phyloP scores from a whole-genome alignment of 2,797 vertebrate species.

The Scomberomorus guttatus region DNA sequence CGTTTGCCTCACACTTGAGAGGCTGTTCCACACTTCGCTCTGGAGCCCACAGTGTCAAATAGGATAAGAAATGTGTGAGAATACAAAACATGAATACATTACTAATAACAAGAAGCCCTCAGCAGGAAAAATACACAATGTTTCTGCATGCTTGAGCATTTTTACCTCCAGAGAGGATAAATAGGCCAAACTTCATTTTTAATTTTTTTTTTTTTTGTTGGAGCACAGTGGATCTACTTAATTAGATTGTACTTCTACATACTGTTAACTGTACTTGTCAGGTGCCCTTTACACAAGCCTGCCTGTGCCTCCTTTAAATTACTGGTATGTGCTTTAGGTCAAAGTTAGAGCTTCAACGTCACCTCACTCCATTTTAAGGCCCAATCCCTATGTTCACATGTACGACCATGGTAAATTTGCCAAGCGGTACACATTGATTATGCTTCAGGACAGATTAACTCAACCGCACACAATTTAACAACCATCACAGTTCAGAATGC shows the following conservation, averaged over 20 bases:
- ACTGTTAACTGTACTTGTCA: conserved; percentile 37
- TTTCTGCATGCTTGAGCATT: conserved; percentile 71
- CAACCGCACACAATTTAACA: conserved; percentile 38
- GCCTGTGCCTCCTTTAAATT: conserved; percentile 5
- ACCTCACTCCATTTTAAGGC: background rate
- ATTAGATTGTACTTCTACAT: conserved; percentile 32
- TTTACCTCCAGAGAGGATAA: conserved; percentile 75
- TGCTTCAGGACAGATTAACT: conserved; percentile 48
- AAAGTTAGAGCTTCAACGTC: conserved; percentile 15
- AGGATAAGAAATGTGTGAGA: conserved; percentile 72
- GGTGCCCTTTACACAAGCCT: conserved; percentile 21
- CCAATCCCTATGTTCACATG: background rate
- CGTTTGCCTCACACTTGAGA: conserved; percentile 72
- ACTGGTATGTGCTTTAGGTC: conserved; percentile 20
- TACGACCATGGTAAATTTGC: background rate
- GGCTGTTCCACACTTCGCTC: conserved; percentile 58
- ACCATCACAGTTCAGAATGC: conserved; percentile 34
- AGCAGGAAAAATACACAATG: conserved; percentile 23
- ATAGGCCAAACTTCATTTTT: conserved; percentile 81
- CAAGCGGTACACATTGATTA: conserved; percentile 10
- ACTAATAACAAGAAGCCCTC: conserved; percentile 65
- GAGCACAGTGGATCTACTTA: conserved; percentile 43
- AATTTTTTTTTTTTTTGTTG: conserved; percentile 55
- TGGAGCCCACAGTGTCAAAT: conserved; percentile 73
- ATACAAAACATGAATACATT: conserved; percentile 60